Evolutionary conservation across 1,140 invertebrate species (phyloP).

Genomic region (Drosophila pandora): DNA sequence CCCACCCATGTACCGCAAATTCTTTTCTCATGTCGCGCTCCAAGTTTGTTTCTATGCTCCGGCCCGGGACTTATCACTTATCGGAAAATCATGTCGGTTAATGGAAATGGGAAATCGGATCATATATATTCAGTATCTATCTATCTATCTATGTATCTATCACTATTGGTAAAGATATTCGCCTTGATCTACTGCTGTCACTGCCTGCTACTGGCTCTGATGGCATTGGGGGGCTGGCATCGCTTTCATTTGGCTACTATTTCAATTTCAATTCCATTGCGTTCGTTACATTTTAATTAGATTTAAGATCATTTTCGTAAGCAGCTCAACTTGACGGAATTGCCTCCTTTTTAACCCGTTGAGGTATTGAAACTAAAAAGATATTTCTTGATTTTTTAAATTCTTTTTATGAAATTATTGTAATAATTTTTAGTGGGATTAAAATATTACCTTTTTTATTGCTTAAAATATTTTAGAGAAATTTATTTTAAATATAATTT

Average conservation of each 20-base stretch:
- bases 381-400: too few species aligned
- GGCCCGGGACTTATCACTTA: slow-evolving; percentile 54
- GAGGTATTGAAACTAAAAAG: too few species aligned
- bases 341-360: slow-evolving; percentile 1
- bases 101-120: slow-evolving; percentile 5
- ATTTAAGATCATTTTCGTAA: slow-evolving; percentile 29
- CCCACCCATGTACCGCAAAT: slow-evolving; percentile 22
- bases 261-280: slow-evolving; percentile 38
- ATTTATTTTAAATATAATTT: not conserved
- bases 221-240: slow-evolving; percentile 32
- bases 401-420: too few species aligned
- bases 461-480: too few species aligned
- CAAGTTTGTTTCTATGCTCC: slow-evolving; percentile 10
- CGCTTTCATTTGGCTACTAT: slow-evolving; percentile 45
- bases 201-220: slow-evolving; percentile 9
- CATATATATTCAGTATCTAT: not conserved
- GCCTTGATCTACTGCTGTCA: slow-evolving; percentile 32
- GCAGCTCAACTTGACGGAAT: slow-evolving; percentile 30
- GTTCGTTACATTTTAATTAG: slow-evolving; percentile 38
- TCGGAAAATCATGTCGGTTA: slow-evolving; percentile 36
- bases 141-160: not conserved
- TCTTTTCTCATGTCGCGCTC: slow-evolving; percentile 40
- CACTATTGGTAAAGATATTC: not conserved
- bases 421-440: too few species aligned
- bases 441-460: too few species aligned